Base-by-base conservation (phyloP, 1,140 invertebrate species). In the Leptoteleia sp. region DNA sequence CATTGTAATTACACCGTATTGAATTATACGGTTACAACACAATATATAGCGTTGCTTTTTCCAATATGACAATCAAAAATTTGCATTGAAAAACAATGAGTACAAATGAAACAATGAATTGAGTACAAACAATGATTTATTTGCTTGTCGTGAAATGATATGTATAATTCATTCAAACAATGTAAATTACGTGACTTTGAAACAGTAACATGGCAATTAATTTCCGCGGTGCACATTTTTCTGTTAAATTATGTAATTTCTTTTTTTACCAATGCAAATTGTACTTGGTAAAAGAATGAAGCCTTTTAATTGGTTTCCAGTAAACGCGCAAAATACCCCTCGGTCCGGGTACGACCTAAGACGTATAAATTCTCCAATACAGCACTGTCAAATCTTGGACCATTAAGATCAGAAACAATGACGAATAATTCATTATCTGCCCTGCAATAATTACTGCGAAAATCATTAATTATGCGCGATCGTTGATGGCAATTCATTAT, bases 61-160 rank as follows among this genome's bases (percentile, higher is more conserved):
- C 70, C 40, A 38, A 64, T 64, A 61, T 29, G 59, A 52, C 59
- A 73, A 64, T 64, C 57, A 73, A 73, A 73, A 64, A 64, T 62
- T 62, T 62, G 57, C 31, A n/a, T 25, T 5, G 35, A 54, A 72
- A 59, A 57, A 72, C 57, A 72, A 62, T 62, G 27, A 25, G 59
- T 25, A 33, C 48, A 57, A 73, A 47, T 55, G 59, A 25, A 64
- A 73, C 70, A 73, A 73, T 73, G 50, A 73, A 45, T 54, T 61
- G 48, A 47, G 47, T 50, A 33, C 52, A 59, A 70, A 59, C 52
- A 70, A 70, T 70, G 52, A 59, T 70, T 70, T 47, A 42, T 59
- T 50, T 42, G 27, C 33, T 11, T 31, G 52, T 42, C 42, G 52
- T 35, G 9, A 43, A 38, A 48, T 57, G 52, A 59, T 59, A 50